Conservation (phyloP, 2,888 invertebrate species). For the Mellilla xanthometata region DNA sequence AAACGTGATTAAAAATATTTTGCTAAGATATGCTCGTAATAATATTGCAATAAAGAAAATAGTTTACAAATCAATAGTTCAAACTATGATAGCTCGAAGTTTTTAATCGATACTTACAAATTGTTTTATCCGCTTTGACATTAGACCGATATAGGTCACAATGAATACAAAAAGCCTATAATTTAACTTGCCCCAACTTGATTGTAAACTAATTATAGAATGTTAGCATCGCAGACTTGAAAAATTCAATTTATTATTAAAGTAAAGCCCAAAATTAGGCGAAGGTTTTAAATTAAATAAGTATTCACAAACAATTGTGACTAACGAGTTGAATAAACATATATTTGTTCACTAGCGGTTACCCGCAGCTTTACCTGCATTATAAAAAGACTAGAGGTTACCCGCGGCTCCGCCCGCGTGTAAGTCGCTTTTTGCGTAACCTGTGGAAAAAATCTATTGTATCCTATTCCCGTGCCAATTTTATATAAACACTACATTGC, state of each 20-base stretch:
- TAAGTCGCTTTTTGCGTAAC: too few relatives aligned
- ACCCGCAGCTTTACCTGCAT: too few relatives aligned
- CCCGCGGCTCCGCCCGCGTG: too few relatives aligned
- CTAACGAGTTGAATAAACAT: not conserved
- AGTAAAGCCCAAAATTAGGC: not conserved
- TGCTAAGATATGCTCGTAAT: too few relatives aligned
- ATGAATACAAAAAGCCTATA: not conserved
- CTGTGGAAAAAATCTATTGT: too few relatives aligned
- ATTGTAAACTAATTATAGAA: constrained; percentile 6
- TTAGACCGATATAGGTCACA: not conserved
- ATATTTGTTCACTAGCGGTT: not conserved
- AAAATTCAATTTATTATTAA: constrained; percentile 1
- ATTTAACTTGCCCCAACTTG: constrained; percentile 6
- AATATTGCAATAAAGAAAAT: too few relatives aligned
- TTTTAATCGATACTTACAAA: not conserved
- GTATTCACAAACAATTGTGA: not conserved
- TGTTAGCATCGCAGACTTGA: constrained; percentile 3
- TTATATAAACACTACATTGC: too few relatives aligned
- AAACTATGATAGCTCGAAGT: too few relatives aligned
- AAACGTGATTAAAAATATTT: too few relatives aligned
- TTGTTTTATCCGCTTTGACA: constrained; percentile 1
- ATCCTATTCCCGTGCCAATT: too few relatives aligned
- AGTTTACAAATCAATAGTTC: too few relatives aligned
- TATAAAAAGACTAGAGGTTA: too few relatives aligned
- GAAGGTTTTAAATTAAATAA: not conserved